Percentiles rank a stretch among this genome's conserved stretches.
These are phyloP conservation scores for Epinotia bilunana DNA, from an alignment of 2,888 invertebrate species.

Conservation along the genomic window DNA sequence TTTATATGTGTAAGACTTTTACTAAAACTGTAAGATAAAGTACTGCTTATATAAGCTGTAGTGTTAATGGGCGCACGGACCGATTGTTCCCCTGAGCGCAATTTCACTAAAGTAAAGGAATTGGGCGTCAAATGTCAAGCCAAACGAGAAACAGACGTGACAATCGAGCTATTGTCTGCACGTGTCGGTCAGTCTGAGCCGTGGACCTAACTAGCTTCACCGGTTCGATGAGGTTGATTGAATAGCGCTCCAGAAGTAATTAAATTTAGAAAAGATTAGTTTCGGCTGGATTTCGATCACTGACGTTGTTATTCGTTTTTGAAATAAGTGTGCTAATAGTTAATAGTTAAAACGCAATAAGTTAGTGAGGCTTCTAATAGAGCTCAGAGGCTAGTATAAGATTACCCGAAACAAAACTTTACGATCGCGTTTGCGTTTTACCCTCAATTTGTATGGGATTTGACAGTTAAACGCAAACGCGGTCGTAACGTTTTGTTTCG, in stretches of 20 bases:
- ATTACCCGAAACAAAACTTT: too few species aligned
- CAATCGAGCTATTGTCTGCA: slow-evolving; percentile 70
- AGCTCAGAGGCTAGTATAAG: too few species aligned
- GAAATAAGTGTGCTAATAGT: too few species aligned
- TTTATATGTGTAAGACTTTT: not conserved
- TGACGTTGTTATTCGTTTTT: too few species aligned
- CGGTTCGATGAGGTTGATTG: slow-evolving; percentile 18
- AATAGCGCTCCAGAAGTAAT: not conserved
- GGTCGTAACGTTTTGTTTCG: too few species aligned
- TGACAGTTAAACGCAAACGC: too few species aligned
- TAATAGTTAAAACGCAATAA: not conserved
- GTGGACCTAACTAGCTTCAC: slow-evolving; percentile 35
- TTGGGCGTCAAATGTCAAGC: slow-evolving; percentile 57
- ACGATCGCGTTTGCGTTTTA: too few species aligned
- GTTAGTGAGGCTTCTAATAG: too few species aligned
- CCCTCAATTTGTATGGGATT: too few species aligned
- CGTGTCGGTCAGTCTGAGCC: slow-evolving; percentile 45
- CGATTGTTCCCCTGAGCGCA: slow-evolving; percentile 50
- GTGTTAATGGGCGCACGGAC: slow-evolving; percentile 48
- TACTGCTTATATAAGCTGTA: slow-evolving; percentile 53
- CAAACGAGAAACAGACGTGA: slow-evolving; percentile 66
- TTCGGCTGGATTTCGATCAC: too few species aligned
- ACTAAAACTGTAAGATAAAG: slow-evolving; percentile 17
- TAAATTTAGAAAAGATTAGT: not conserved
- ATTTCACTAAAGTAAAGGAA: slow-evolving; percentile 66